phyloP scores from a whole-genome alignment of 2,797 vertebrate species.

The Hipposideros larvatus region DNA sequence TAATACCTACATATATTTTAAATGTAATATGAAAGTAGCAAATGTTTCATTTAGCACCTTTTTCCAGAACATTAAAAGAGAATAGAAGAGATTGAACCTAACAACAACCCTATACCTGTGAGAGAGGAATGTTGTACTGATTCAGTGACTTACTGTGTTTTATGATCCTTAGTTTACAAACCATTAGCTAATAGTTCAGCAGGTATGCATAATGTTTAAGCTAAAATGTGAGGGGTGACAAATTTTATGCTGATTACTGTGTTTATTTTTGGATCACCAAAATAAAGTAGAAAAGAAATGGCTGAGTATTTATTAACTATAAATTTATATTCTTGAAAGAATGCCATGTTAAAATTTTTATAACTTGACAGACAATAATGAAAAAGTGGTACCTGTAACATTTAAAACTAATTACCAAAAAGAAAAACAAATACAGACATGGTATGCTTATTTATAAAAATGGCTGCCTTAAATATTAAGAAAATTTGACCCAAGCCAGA shows the following conservation, averaged over 20 bases:
- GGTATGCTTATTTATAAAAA: neutral
- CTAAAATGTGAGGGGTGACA: neutral
- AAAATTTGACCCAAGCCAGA: neutral
- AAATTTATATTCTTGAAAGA: neutral
- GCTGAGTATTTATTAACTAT: neutral
- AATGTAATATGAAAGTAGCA: constrained; percentile 10
- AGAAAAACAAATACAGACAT: neutral
- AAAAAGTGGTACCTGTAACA: neutral
- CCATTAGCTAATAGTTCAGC: constrained; percentile 34
- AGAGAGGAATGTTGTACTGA: neutral
- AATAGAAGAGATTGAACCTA: constrained; percentile 46
- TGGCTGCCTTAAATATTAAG: neutral
- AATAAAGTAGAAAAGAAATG: neutral
- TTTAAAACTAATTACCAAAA: constrained; percentile 9
- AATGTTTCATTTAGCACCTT: neutral
- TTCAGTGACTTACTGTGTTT: neutral
- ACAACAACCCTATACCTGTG: neutral
- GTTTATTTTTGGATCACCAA: constrained; percentile 33
- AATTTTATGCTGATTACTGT: neutral
- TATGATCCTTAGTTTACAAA: constrained; percentile 52
- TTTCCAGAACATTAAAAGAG: constrained; percentile 54
- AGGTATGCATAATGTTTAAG: constrained; percentile 51
- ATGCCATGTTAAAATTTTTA: neutral
- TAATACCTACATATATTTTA: neutral
- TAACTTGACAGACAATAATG: neutral